phyloP scores from a whole-genome alignment of 2,888 invertebrate species.

The Kuschelorhynchus macadamiae region DNA sequence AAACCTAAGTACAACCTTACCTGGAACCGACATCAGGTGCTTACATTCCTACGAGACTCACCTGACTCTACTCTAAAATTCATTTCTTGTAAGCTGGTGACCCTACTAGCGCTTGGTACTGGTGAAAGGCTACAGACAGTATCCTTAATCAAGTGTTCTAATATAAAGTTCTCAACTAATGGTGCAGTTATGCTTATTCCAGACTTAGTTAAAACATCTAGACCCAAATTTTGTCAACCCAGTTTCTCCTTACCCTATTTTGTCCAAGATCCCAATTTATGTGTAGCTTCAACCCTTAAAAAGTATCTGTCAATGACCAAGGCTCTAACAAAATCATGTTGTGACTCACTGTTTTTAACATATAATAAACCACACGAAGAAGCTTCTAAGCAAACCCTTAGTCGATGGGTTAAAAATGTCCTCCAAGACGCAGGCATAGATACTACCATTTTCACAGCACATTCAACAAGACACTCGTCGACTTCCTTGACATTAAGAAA shows the following conservation, averaged over 20 bases:
- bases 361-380: neutral
- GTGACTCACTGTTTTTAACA: slow-evolving; percentile 3
- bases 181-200: neutral
- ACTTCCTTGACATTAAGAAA: slow-evolving; percentile 52
- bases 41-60: neutral
- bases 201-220: slow-evolving; percentile 13
- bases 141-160: slow-evolving; percentile 26
- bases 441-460: slow-evolving; percentile 46
- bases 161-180: neutral
- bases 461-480: slow-evolving; percentile 54
- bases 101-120: neutral
- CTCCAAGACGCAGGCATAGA: neutral
- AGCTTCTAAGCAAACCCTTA: slow-evolving; percentile 1
- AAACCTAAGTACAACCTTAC: slow-evolving; percentile 38
- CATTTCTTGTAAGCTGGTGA: no score
- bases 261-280: neutral
- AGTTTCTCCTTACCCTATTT: slow-evolving; percentile 3
- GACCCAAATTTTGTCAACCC: neutral
- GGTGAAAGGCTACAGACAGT: no score
- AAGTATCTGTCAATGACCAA: neutral
- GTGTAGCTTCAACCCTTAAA: neutral
- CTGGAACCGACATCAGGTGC: neutral
- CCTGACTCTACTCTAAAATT: neutral
- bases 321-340: neutral
- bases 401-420: slow-evolving; percentile 8